A percentile compares a stretch with the other conserved stretches of the same genome.
Evolutionary conservation across 1,140 invertebrate genomes (phyloP).

Genomic region (Neotoxoptera formosana): DNA sequence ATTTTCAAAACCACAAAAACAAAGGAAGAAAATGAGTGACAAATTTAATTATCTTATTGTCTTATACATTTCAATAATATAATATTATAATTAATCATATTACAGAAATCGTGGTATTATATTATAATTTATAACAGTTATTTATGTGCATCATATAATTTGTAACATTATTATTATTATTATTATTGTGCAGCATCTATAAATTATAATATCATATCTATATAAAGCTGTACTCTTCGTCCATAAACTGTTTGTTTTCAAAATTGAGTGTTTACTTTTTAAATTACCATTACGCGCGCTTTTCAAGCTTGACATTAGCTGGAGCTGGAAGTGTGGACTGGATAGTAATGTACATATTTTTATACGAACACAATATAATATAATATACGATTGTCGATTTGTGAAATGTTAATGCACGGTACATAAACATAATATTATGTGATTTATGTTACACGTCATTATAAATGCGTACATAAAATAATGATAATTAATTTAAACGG

Average conservation of each 20-base stretch:
- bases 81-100: too few species aligned
- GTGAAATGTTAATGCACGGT: neutral
- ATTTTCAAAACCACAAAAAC: neutral
- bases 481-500: conserved; percentile 10
- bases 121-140: neutral
- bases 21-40: neutral
- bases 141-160: neutral
- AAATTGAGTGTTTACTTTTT: neutral
- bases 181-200: neutral
- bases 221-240: neutral
- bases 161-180: neutral
- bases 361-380: neutral
- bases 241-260: neutral
- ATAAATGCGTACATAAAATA: neutral
- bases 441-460: neutral
- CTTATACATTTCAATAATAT: neutral
- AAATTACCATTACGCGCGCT: neutral
- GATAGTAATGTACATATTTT: neutral
- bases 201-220: neutral
- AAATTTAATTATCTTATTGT: neutral
- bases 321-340: too few species aligned
- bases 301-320: neutral
- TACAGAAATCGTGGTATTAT: too few species aligned
- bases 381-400: neutral
- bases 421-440: neutral